Base-by-base conservation (phyloP, 1,140 invertebrate species). In the Linepithema humile region DNA sequence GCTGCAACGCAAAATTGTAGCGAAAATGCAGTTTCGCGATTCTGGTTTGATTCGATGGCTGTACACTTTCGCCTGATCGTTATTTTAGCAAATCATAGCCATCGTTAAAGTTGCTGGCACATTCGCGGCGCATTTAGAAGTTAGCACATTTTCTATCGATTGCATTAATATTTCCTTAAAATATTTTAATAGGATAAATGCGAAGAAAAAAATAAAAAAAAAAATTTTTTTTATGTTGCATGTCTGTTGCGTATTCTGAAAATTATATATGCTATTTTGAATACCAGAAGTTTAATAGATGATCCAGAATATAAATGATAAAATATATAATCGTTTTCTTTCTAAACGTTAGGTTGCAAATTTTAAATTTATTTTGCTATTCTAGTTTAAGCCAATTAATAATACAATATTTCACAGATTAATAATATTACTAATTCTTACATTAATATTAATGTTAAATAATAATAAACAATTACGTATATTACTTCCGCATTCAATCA, bases 11-110 rank as follows among this genome's bases (percentile, higher is more conserved):
- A 50, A 64, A 70, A 70, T 55, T 70, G 64, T 69, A 55, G 35
- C 64, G 75, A 57, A 35, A 80, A 80, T 40, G 74, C 60, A 40
- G 64, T 80, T 70, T 57, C 23, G 62, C 48, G 17, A 78, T 53
- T 78, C 75, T 67, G 35, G 48, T 80, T 80, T 29, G 48, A 80
- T 55, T 69, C 48, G 6, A 70, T 35, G 17, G 48, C 23, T 55
- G 35, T 32, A 10, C 12, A 43, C 64, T 80, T 70, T 80, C 64
- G 64, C 64, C 57, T 32, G 35, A 20, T 55, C 35, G 35, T 32
- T 29, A 40, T 55, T 70, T 57, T 55, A 80, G 67, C 48, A 48
- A 2, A 70, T 70, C 35, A n/a, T 29, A 69, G 12, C 17, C 35
- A 23, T 10, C 17, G n/a, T 80, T 80, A 55, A 55, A 3, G 69